Base-by-base conservation (phyloP, 2,888 invertebrate genomes). In the Desoria tigrina region DNA sequence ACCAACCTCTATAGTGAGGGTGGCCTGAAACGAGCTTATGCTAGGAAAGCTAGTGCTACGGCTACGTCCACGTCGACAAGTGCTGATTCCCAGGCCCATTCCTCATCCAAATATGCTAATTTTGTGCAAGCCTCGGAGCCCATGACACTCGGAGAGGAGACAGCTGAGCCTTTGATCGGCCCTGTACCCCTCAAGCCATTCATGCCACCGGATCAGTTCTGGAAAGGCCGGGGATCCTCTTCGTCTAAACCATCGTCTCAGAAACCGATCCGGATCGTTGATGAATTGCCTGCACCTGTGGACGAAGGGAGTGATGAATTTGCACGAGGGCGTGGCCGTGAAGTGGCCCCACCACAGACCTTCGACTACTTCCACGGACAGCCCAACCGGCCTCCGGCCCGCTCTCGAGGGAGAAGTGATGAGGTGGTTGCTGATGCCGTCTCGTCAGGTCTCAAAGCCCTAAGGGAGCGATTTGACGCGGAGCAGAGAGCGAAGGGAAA, bases 321-420 rank as follows among this genome's bases (percentile, higher is more conserved):
- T 61, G 59, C 65, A 56, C 60, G 74, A 55, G 77, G 77, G 28
- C 78, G 74, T 65, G 82, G 84, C 27, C 81, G 80, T 23, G 86
- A 86, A 80, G 83, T 88, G 72, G 84, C 87, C 7, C 87, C 87
- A 7, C 89, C 89, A 1, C 82, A 87, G 0, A 85, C 85, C 1
- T 86, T 84, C 76, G 85, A 88, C 28, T 87, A 88, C 77, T 86
- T 85, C 75, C 66, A 68, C n/a, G 70, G 70, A 16, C 66, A 58
- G 4, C 1, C 39, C 2, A 26, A 23, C 2, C 55, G 32, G n/a
- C 51, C 53, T n/a, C 53, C 51, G n/a, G n/a, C n/a, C n/a, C n/a
- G n/a, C n/a, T n/a, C 32, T 24, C 28, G 57, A 21, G 24, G 55
- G 16, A 37, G 56, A 24, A 53, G 58, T 27, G 65, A 63, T 23